Conservation (phyloP, 2,888 invertebrate species). For the Calliphora vomitoria region DNA sequence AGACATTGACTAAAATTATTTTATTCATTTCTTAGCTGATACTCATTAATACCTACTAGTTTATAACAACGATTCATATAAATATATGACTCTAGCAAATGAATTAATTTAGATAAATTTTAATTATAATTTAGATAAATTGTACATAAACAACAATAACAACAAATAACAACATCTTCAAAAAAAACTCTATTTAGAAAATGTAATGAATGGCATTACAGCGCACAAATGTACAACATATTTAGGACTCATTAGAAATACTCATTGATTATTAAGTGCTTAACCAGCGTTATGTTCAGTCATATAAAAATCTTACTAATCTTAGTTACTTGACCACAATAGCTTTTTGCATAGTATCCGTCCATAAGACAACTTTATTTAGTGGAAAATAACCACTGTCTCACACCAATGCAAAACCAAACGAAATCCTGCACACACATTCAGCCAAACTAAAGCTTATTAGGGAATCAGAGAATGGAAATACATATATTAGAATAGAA, state of each 20-base stretch:
- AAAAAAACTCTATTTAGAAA: background rate
- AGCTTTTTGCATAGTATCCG: conserved; percentile 26
- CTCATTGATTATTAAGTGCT: conserved; percentile 49
- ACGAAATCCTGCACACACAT: background rate
- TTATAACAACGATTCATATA: background rate
- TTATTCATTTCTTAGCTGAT: background rate
- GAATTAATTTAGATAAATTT: conserved; percentile 45
- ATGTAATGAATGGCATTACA: background rate
- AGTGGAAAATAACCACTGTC: conserved; percentile 22
- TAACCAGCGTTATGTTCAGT: conserved; percentile 37
- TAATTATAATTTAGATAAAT: conserved; percentile 48
- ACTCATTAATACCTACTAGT: background rate
- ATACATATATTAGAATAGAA: conserved; percentile 46
- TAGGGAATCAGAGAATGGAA: conserved; percentile 23
- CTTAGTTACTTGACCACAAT: conserved; percentile 17
- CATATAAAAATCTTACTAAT: conserved; percentile 22
- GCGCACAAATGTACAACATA: background rate
- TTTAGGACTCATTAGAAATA: background rate
- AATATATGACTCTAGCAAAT: conserved; percentile 1
- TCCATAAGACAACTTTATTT: conserved; percentile 16
- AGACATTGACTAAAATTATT: too few relatives aligned
- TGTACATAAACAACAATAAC: background rate
- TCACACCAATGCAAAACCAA: background rate
- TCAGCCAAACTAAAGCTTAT: background rate
- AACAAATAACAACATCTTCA: background rate